Percentiles rank a stretch among this genome's conserved stretches.
Conservation (phyloP, 1,140 invertebrate species). For the Meloidogyne chitwoodi region DNA sequence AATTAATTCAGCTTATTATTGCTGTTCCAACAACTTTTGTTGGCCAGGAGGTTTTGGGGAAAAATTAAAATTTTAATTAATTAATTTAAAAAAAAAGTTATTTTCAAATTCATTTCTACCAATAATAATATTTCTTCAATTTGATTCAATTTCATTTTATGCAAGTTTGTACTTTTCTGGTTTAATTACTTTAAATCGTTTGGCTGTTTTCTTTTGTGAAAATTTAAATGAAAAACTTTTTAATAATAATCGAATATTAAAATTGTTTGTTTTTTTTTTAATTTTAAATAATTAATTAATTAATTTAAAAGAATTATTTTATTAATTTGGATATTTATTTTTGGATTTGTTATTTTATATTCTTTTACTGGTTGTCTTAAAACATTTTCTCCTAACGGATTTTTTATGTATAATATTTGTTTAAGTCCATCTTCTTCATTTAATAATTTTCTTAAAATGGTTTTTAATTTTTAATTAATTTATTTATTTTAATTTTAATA, state of each 20-base stretch:
- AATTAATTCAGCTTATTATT: slow-evolving; percentile 8
- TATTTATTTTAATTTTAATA: slow-evolving; percentile 5
- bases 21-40: slow-evolving; percentile 11
- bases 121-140: slow-evolving; percentile 9
- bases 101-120: slow-evolving; percentile 13
- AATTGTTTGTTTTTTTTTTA: slow-evolving; percentile 12
- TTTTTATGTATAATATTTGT: slow-evolving; percentile 19
- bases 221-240: slow-evolving; percentile 15
- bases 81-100: slow-evolving; percentile 12
- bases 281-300: background rate
- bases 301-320: slow-evolving; percentile 21
- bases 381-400: slow-evolving; percentile 23
- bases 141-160: slow-evolving; percentile 25
- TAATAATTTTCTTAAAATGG: slow-evolving; percentile 6
- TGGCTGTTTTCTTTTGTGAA: slow-evolving; percentile 26
- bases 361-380: slow-evolving; percentile 21
- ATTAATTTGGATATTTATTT: slow-evolving; percentile 22
- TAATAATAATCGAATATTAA: background rate
- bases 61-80: background rate
- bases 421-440: background rate
- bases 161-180: slow-evolving; percentile 21
- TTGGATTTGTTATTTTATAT: background rate
- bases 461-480: background rate
- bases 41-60: slow-evolving; percentile 1
- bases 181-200: slow-evolving; percentile 26